A percentile compares a stretch with the other conserved stretches of the same genome.
Conservation (phyloP, 2,888 invertebrate species). For the Eudiplozoon nipponicum region DNA sequence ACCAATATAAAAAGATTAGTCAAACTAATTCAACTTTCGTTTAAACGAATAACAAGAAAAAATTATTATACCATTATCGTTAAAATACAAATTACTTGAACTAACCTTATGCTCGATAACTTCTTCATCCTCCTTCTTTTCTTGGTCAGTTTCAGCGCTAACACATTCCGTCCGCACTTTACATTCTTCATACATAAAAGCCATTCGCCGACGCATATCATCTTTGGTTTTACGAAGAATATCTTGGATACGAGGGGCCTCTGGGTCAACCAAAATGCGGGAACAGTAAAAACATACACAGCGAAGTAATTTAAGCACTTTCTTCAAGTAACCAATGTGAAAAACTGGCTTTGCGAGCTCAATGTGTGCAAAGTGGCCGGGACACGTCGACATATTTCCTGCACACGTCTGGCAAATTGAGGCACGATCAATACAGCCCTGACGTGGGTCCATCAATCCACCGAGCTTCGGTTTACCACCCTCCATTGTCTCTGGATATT, state of each 20-base stretch:
- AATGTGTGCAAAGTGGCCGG: conserved; percentile 94
- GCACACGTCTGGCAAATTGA: conserved; percentile 26
- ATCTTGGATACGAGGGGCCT: conserved; percentile 63
- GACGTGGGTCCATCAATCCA: conserved; percentile 91
- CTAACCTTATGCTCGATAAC: too few relatives aligned
- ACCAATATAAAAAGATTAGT: too few relatives aligned
- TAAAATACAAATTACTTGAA: too few relatives aligned
- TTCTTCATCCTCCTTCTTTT: conserved; percentile 19
- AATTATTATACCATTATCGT: too few relatives aligned
- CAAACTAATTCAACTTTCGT: too few relatives aligned
- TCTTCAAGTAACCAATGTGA: conserved; percentile 81
- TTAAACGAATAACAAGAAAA: too few relatives aligned
- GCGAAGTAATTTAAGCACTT: conserved; percentile 74
- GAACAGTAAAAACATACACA: conserved; percentile 98
- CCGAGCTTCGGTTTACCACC: conserved; percentile 83
- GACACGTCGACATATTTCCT: conserved; percentile 83
- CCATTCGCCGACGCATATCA: conserved; percentile 62
- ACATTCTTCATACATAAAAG: conserved; percentile 79
- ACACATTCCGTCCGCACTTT: conserved; percentile 90
- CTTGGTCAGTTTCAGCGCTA: conserved; percentile 63
- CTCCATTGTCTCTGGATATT: conserved; percentile 85
- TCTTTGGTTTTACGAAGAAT: conserved; percentile 76
- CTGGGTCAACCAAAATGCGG: conserved; percentile 67
- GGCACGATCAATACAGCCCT: conserved; percentile 66
- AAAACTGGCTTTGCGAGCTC: conserved; percentile 90